These are phyloP conservation scores for Myotis planiceps DNA, from an alignment of 2,797 vertebrate genomes.

Conservation along the genomic window DNA sequence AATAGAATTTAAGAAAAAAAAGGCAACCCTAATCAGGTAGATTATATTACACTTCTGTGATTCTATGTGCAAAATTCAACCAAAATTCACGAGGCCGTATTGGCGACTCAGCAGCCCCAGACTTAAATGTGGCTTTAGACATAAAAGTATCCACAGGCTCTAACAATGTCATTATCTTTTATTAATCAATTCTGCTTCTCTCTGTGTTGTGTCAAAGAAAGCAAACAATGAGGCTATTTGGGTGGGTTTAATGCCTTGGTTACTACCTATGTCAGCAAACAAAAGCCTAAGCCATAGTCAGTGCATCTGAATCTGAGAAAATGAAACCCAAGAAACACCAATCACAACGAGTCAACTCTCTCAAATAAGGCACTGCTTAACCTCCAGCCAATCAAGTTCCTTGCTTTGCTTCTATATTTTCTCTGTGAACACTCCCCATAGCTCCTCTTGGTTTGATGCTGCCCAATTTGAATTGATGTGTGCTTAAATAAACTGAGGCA, in stretches of 20 bases:
- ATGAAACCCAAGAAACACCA: neutral
- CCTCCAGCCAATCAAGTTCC: neutral
- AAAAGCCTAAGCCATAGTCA: neutral
- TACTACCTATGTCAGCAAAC: neutral
- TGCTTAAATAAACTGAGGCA: neutral
- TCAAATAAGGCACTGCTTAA: neutral
- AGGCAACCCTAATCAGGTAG: neutral
- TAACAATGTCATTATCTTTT: neutral
- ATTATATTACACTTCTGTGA: neutral
- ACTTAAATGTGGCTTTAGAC: neutral
- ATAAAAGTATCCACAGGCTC: neutral
- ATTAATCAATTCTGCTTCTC: neutral
- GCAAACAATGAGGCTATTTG: neutral
- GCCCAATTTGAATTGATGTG: neutral
- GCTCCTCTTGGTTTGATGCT: neutral
- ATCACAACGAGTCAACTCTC: neutral
- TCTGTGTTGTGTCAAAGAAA: neutral
- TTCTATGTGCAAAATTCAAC: neutral
- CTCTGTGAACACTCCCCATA: neutral
- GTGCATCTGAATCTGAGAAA: neutral
- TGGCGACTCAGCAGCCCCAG: neutral
- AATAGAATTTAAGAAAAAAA: neutral
- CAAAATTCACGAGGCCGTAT: neutral
- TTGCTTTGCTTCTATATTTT: neutral
- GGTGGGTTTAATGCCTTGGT: neutral